phyloP scores from a whole-genome alignment of 2,797 vertebrate genomes.

The Muraenolepis orangiensis region DNA sequence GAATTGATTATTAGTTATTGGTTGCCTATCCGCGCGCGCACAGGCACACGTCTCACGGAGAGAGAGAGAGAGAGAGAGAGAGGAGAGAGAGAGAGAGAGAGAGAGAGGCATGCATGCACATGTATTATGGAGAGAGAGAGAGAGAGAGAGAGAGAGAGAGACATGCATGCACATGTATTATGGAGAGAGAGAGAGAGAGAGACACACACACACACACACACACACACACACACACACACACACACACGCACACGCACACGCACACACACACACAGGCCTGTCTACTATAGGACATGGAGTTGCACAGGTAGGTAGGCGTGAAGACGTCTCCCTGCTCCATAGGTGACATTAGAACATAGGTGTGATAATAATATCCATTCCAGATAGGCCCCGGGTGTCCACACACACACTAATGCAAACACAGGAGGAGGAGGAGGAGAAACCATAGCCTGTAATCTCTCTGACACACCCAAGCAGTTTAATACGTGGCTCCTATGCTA shows the following conservation, averaged over 20 bases:
- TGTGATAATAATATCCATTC: neutral
- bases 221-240: neutral
- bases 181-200: too few relatives aligned
- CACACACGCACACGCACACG: neutral
- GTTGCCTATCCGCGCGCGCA: too few relatives aligned
- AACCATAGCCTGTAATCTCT: neutral
- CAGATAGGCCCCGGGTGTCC: neutral
- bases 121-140: too few relatives aligned
- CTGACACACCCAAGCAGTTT: constrained; percentile 51
- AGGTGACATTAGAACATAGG: neutral
- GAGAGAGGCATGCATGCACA: too few relatives aligned
- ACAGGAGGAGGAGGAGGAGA: too few relatives aligned
- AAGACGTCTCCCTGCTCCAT: neutral
- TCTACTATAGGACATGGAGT: neutral
- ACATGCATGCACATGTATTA: too few relatives aligned
- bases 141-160: too few relatives aligned
- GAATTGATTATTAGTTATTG: neutral
- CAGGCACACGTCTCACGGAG: too few relatives aligned
- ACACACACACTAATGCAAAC: neutral
- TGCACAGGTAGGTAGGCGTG: neutral
- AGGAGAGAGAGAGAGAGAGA: too few relatives aligned
- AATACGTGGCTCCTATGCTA: constrained; percentile 39
- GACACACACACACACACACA: too few relatives aligned
- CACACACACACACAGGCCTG: neutral
- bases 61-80: too few relatives aligned